phyloP scores from a whole-genome alignment of 2,797 vertebrate genomes.

The Oreochromis grahami region DNA sequence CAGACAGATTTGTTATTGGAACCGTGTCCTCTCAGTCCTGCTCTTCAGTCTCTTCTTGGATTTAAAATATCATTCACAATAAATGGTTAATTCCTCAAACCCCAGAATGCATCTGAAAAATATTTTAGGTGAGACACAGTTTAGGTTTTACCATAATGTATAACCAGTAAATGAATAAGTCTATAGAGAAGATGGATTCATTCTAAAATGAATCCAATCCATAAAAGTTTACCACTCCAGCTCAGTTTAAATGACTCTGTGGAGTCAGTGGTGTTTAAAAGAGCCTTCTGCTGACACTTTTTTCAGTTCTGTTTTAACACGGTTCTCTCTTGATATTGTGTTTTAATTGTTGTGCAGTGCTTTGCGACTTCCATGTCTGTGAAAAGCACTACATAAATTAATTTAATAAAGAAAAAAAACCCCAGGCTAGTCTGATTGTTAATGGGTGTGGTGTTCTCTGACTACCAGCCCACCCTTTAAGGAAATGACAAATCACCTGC shows the following conservation, averaged over 20 bases:
- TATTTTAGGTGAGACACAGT: neutral
- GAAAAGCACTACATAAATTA: neutral
- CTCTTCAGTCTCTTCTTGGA: neutral
- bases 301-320: neutral
- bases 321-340: neutral
- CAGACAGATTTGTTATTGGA: neutral
- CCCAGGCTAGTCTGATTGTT: neutral
- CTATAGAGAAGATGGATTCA: neutral
- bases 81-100: neutral
- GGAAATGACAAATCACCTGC: neutral
- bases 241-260: neutral
- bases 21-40: neutral
- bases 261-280: neutral
- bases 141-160: neutral
- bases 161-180: neutral
- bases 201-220: neutral
- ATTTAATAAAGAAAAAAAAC: fast-evolving
- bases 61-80: neutral
- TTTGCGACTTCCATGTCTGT: neutral
- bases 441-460: neutral
- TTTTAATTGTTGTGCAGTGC: neutral
- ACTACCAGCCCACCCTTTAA: neutral
- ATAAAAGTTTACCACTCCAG: neutral
- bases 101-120: neutral
- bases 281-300: neutral